Conservation (phyloP, 1,140 invertebrate genomes). For the silkworm (Bombyx mori) region DNA sequence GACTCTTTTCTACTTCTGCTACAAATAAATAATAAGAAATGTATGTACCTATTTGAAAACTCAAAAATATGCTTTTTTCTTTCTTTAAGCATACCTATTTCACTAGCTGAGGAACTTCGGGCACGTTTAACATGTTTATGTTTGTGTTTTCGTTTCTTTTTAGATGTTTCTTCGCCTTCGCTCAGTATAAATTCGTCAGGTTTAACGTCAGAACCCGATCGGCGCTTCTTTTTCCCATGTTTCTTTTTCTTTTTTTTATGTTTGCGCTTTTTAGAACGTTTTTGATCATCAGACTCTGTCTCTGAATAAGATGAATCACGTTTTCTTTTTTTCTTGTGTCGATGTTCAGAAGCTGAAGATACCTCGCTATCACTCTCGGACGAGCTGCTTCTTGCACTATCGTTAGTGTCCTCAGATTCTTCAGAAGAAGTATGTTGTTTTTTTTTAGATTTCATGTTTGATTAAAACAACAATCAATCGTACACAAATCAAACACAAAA, state of each 20-base stretch:
- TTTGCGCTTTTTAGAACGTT: constrained; percentile 59
- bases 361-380: constrained; percentile 59
- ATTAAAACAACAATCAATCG: background rate
- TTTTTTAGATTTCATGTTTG: constrained; percentile 57
- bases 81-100: constrained; percentile 26
- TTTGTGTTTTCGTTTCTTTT: constrained; percentile 62
- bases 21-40: background rate
- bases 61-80: background rate
- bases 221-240: constrained; percentile 59
- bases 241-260: constrained; percentile 70
- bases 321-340: constrained; percentile 64
- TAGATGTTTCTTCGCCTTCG: constrained; percentile 51
- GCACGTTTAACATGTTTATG: constrained; percentile 54
- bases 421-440: constrained; percentile 54
- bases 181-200: constrained; percentile 36
- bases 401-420: constrained; percentile 52
- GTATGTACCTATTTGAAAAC: background rate
- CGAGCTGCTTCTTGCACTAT: constrained; percentile 47
- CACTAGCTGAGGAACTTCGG: constrained; percentile 33
- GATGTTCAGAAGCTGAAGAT: constrained; percentile 48
- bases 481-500: background rate
- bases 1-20: constrained; percentile 26
- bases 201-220: constrained; percentile 35
- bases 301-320: constrained; percentile 57
- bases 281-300: constrained; percentile 50